Evolutionary conservation across 2,888 invertebrate genomes (phyloP).

Genomic region (Erannis defoliaria): DNA sequence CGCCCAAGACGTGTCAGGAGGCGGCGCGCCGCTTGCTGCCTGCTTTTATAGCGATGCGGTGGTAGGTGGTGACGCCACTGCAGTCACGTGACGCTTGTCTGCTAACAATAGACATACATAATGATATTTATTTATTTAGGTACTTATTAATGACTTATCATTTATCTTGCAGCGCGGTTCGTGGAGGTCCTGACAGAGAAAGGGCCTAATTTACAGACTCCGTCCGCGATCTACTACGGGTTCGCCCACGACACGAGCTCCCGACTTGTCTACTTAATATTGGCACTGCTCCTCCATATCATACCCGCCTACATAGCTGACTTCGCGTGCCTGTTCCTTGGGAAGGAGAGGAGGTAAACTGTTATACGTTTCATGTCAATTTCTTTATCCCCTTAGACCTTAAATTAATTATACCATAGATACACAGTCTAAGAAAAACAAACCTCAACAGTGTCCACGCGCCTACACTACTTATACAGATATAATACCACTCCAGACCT

Average conservation of each 20-base stretch:
- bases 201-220: background rate
- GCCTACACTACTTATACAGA: too few species aligned
- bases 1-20: too few species aligned
- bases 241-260: slow-evolving; percentile 10
- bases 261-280: background rate
- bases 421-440: too few species aligned
- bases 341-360: slow-evolving; percentile 36
- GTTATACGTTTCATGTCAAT: background rate
- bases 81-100: too few species aligned
- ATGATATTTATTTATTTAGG: background rate
- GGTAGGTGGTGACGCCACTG: too few species aligned
- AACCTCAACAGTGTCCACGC: too few species aligned
- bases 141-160: background rate
- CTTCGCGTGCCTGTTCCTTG: slow-evolving; percentile 30
- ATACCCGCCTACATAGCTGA: slow-evolving; percentile 39
- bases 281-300: slow-evolving; percentile 29
- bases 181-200: background rate
- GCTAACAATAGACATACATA: too few species aligned
- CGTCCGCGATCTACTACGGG: slow-evolving; percentile 20
- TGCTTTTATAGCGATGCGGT: too few species aligned
- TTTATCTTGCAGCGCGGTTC: background rate
- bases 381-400: too few species aligned
- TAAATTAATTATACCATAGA: too few species aligned
- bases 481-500: too few species aligned
- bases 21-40: too few species aligned